Base-by-base conservation (phyloP, 2,888 invertebrate genomes). In the Cotesia congregata region DNA sequence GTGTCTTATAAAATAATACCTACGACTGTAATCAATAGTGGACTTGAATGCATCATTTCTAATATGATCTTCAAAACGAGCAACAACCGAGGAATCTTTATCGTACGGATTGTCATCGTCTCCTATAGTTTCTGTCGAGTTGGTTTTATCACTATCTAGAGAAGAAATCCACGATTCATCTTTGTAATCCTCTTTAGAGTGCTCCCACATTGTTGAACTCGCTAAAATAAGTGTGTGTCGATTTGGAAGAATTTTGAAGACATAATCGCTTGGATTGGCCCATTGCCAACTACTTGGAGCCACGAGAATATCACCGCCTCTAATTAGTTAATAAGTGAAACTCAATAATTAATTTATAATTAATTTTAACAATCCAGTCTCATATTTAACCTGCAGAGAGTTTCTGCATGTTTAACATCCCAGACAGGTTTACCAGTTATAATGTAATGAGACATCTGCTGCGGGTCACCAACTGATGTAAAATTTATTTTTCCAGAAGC, bases 341-440 rank as follows among this genome's bases (percentile, higher is more conserved):
- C 3, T 30, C 30, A 30, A 30, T 30, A 30, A 30, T 30, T 30
- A 30, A 30, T 30, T 30, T 30, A 30, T 30, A 30, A 30, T 30
- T 30, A 1, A 30, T 12, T 50, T 67, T 15, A 15, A 9, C 40
- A 17, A 61, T 12, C 1, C 3, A 59, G 12, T 67, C 40, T 60
- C 60, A 39, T 38, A 17, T 15, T 41, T 40, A 76, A 86, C 86
- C 82, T 82, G 76, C 89, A 89, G n/a, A 89, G 80, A 60, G 81
- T 81, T 79, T 89, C 88, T 2, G 89, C 88, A 40, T 77, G 85
- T 85, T 92, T 92, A 0, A 91, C 90, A 78, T 93, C 93, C 91
- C 92, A 92, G 7, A 94, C 92, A 0, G 93, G 93, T 81, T 91
- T 91, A 0, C 94, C 94, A 5, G 92, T 91, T 41, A 93, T 90